Evolutionary conservation across 2,888 invertebrate genomes (phyloP), one percentile per base, ranked within the genome.

Genomic region (Sminthurinus aureus): DNA sequence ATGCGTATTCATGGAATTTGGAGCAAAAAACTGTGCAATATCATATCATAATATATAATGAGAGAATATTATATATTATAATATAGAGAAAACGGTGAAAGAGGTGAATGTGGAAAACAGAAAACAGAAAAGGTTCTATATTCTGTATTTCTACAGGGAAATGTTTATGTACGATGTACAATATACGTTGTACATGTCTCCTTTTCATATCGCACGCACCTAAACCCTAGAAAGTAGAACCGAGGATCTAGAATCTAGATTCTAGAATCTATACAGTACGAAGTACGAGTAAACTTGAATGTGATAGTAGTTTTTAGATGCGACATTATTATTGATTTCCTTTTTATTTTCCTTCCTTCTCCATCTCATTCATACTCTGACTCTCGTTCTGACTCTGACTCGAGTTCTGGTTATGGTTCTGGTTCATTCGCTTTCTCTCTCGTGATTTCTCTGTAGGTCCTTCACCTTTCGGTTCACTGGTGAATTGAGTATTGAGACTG

Each of bases 301-400:
- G 24, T 71, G 71, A 71, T 71, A 71, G 22, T 50, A 38, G 38
- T 38, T 38, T 38, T 38, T 79, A 66, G 79, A 79, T 79, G 69
- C 79, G 79, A 79, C 79, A 69, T 67, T 79, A 67, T 79, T 79
- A 79, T 79, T 79, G 79, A 79, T 79, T 79, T 79, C 24, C 79
- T 79, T 66, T 79, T 79, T 79, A 67, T 79, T 66, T 38, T 66
- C 71, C 15, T 71, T 24, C 24, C 78, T 26, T 78, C 78, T 58
- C 66, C 18, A 1, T 58, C 58, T 52, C 51, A 8, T 51, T 75
- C 75, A 50, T 50, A 50, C 50, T 51, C 58, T 58, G 18, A 9
- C 9, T 58, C 9, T 58, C 4, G 58, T 6, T 38, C 6, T 38
- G 38, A 38, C 38, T 58, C 58, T 58, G 9, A 3, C 9, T 18